A percentile compares a stretch with the other conserved stretches of the same genome.
Conservation (phyloP, 2,797 vertebrate species). For the Sparidentex hasta region DNA sequence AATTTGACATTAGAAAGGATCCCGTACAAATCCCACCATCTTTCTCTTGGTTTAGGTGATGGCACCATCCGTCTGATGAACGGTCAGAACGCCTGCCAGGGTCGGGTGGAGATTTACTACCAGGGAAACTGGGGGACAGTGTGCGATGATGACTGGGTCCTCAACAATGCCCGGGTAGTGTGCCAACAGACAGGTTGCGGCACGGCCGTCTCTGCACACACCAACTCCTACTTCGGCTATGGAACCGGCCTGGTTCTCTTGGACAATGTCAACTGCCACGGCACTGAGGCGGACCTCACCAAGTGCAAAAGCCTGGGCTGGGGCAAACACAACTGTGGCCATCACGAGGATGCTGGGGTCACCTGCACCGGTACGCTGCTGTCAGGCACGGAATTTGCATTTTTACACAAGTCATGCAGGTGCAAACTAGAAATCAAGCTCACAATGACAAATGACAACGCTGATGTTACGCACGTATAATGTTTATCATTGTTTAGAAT, state of each 20-base stretch:
- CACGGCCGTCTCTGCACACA: conserved; percentile 84
- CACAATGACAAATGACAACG: background rate
- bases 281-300: conserved; percentile 84
- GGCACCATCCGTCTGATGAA: conserved; percentile 90
- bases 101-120: conserved; percentile 94
- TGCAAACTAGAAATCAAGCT: background rate
- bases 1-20: conserved; percentile 8
- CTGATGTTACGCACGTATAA: background rate
- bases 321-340: conserved; percentile 96
- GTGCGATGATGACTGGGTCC: conserved; percentile 95
- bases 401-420: background rate
- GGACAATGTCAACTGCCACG: conserved; percentile 94
- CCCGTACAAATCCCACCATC: background rate
- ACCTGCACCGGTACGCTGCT: conserved; percentile 88
- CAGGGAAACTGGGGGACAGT: conserved; percentile 94
- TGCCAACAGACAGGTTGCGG: conserved; percentile 94
- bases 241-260: conserved; percentile 92
- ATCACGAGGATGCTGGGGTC: conserved; percentile 95
- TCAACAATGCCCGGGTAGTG: conserved; percentile 90
- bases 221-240: conserved; percentile 92
- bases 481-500: background rate
- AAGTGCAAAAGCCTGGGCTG: conserved; percentile 92
- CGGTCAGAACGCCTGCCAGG: conserved; percentile 89
- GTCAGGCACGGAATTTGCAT: background rate
- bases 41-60: conserved; percentile 83